phyloP scores from a whole-genome alignment of 2,113 vertebrate species.

The Microtus richardsoni region DNA sequence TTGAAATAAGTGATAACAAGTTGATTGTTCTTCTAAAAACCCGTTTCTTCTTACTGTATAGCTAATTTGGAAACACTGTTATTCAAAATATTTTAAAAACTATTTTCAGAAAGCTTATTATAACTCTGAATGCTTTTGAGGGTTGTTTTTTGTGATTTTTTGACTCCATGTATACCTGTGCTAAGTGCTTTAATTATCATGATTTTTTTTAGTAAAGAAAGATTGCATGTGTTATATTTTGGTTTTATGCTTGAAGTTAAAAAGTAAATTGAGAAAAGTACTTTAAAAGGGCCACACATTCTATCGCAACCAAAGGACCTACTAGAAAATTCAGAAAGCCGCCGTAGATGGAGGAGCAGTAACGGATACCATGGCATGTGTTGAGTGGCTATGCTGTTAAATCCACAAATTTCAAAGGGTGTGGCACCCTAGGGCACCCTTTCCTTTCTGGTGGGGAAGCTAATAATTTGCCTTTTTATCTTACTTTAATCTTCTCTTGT shows the following conservation, averaged over 20 bases:
- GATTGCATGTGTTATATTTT: conserved; percentile 15
- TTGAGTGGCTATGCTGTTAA: neutral
- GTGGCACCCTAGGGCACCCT: conserved; percentile 45
- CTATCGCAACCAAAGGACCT: neutral
- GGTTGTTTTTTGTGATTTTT: neutral
- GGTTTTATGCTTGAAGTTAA: conserved; percentile 34
- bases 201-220: conserved; percentile 10
- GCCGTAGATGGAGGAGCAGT: conserved; percentile 22
- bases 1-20: neutral
- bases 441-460: conserved; percentile 51
- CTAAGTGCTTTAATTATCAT: neutral
- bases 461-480: neutral
- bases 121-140: neutral
- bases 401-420: conserved; percentile 47
- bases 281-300: conserved; percentile 14
- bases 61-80: neutral
- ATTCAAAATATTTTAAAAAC: conserved; percentile 44
- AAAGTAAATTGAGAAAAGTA: conserved; percentile 25
- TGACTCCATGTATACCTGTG: neutral
- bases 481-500: conserved; percentile 50
- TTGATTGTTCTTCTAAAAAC: conserved; percentile 8
- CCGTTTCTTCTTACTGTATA: neutral
- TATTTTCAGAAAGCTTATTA: conserved; percentile 1
- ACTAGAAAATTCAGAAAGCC: conserved; percentile 46
- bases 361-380: neutral